Conservation (phyloP, 2,888 invertebrate species). For the Coelinius sp. region DNA sequence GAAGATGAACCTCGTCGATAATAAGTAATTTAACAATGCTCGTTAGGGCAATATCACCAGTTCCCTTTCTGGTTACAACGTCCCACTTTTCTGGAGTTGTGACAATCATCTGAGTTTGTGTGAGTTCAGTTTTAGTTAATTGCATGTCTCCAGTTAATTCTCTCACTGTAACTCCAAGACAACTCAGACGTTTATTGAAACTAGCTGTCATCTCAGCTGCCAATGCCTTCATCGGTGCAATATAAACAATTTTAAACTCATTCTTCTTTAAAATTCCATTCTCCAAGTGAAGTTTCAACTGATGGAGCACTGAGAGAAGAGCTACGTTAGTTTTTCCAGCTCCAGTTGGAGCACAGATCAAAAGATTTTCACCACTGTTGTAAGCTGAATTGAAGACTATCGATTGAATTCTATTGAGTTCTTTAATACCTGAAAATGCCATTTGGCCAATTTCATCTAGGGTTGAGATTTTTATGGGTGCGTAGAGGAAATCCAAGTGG, state of each 20-base stretch:
- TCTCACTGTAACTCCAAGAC: constrained; percentile 85
- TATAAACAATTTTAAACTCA: constrained; percentile 98
- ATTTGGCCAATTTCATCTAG: constrained; percentile 87
- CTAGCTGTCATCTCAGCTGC: constrained; percentile 98
- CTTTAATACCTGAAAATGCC: constrained; percentile 89
- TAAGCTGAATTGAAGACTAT: constrained; percentile 97
- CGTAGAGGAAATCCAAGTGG: constrained; percentile 76
- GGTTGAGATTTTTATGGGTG: constrained; percentile 76
- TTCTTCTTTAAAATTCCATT: constrained; percentile 88
- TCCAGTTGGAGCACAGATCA: constrained; percentile 99
- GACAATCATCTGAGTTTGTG: constrained; percentile 96
- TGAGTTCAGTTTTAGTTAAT: constrained; percentile 92
- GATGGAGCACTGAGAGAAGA: constrained; percentile 91
- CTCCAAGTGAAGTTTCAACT: constrained; percentile 88
- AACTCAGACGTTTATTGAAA: constrained; percentile 86
- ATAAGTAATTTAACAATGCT: constrained; percentile 93
- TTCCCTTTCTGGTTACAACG: constrained; percentile 96
- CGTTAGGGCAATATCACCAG: constrained; percentile 89
- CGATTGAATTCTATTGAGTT: constrained; percentile 94
- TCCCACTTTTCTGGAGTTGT: constrained; percentile 99
- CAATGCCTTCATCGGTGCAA: constrained; percentile 99
- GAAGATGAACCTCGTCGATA: constrained; percentile 96
- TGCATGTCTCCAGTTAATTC: constrained; percentile 99
- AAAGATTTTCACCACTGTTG: constrained; percentile 94
- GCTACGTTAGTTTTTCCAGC: constrained; percentile 99